These are phyloP conservation scores for Andrena flavipes DNA, from an alignment of 2,888 invertebrate genomes.

Conservation along the genomic window DNA sequence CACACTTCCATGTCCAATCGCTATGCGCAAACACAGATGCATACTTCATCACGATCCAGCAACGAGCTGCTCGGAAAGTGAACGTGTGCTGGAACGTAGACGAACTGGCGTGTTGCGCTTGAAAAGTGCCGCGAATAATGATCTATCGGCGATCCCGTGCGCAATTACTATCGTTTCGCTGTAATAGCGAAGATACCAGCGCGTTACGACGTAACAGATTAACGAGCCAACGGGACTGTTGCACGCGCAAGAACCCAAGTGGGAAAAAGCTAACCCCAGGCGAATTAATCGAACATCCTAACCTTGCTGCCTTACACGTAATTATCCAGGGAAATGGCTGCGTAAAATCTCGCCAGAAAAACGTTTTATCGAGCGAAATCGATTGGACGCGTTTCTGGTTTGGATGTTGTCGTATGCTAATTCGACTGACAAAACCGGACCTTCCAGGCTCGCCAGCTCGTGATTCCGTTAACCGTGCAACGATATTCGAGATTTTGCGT, in stretches of 20 bases:
- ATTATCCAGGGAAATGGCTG: slow-evolving; percentile 38
- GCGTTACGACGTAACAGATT: slow-evolving; percentile 35
- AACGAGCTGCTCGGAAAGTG: not conserved
- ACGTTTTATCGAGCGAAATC: slow-evolving; percentile 6
- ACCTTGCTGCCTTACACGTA: slow-evolving; percentile 49
- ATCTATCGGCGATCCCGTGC: slow-evolving; percentile 39
- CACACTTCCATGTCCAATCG: not conserved
- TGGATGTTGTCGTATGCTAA: slow-evolving; percentile 52
- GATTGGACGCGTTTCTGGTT: slow-evolving; percentile 26
- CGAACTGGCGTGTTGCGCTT: not conserved
- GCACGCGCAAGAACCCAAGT: not conserved
- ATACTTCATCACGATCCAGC: not conserved
- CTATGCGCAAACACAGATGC: too few species aligned
- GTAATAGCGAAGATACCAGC: slow-evolving; percentile 23
- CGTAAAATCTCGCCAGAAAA: slow-evolving; percentile 12
- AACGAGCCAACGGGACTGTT: slow-evolving; percentile 17
- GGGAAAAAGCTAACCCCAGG: slow-evolving; percentile 21
- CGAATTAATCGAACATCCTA: slow-evolving; percentile 51
- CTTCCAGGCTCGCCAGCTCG: slow-evolving; percentile 1
- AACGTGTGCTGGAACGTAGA: not conserved
- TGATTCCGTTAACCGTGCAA: slow-evolving; percentile 26
- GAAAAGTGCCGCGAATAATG: not conserved
- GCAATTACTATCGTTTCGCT: slow-evolving; percentile 32
- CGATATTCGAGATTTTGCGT: slow-evolving; percentile 15
- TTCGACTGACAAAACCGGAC: slow-evolving; percentile 52